Conservation (phyloP, 1,140 invertebrate genomes). For the Brachionus manjavacas region DNA sequence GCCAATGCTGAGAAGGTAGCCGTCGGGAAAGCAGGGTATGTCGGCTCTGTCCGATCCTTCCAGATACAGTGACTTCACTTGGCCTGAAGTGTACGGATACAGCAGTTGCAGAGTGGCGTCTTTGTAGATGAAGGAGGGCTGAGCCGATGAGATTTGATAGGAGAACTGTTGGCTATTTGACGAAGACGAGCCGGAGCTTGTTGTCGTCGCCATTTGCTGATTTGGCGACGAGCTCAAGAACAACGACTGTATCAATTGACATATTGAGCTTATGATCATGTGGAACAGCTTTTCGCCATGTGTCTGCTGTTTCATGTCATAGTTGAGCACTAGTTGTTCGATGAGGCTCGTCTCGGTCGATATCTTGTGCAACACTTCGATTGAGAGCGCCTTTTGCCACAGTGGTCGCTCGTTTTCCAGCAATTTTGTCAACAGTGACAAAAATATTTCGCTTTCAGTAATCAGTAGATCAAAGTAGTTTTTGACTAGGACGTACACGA, state of each 20-base stretch:
- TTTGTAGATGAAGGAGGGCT: slow-evolving; percentile 83
- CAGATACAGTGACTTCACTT: slow-evolving; percentile 77
- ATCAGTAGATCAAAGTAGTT: slow-evolving; percentile 88
- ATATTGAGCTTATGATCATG: slow-evolving; percentile 89
- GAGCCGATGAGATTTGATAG: slow-evolving; percentile 62
- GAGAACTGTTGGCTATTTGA: background rate
- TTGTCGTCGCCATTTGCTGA: background rate
- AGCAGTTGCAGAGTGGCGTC: slow-evolving; percentile 84
- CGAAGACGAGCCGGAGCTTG: background rate
- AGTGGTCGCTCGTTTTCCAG: slow-evolving; percentile 88
- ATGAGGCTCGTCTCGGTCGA: slow-evolving; percentile 71
- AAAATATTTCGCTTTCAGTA: slow-evolving; percentile 96
- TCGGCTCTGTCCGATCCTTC: slow-evolving; percentile 92
- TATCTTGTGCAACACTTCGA: slow-evolving; percentile 92
- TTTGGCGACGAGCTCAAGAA: slow-evolving; percentile 63
- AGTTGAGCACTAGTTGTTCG: slow-evolving; percentile 62
- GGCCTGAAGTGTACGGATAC: slow-evolving; percentile 73
- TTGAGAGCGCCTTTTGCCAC: slow-evolving; percentile 87
- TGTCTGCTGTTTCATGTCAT: slow-evolving; percentile 69
- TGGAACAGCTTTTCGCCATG: slow-evolving; percentile 63
- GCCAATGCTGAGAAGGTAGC: slow-evolving; percentile 88
- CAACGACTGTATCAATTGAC: slow-evolving; percentile 87
- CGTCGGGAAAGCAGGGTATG: slow-evolving; percentile 82
- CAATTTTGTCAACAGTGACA: slow-evolving; percentile 92
- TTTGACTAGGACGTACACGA: slow-evolving; percentile 85